Conservation (phyloP, 1,140 invertebrate species). For the Pseudoatta argentina region DNA sequence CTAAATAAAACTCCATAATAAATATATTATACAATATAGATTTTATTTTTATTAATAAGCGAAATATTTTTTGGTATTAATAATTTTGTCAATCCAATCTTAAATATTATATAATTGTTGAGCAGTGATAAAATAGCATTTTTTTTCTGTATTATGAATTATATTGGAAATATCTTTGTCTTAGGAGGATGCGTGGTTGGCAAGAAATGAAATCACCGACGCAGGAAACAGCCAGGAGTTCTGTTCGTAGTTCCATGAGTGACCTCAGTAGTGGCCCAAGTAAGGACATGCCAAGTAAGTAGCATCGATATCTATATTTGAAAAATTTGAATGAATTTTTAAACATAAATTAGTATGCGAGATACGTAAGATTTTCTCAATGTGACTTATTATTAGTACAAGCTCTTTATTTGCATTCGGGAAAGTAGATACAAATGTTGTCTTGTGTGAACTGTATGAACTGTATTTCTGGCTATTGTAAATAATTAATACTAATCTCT, state of each 20-base stretch:
- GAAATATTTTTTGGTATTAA: not conserved
- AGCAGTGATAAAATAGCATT: not conserved
- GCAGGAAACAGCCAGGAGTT: conserved; percentile 85
- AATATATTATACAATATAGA: conserved; percentile 13
- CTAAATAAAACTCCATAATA: not conserved
- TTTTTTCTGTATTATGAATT: not conserved
- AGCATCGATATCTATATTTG: conserved; percentile 38
- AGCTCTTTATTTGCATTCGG: not conserved
- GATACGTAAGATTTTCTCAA: not conserved
- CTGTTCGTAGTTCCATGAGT: conserved; percentile 85
- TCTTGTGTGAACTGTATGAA: not conserved
- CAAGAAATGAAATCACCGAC: conserved; percentile 82
- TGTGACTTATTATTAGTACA: not conserved
- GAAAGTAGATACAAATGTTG: not conserved
- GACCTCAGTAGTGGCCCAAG: conserved; percentile 84
- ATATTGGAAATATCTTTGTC: conserved; percentile 46
- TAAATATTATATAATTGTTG: not conserved
- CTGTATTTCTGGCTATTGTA: not conserved
- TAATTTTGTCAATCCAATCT: not conserved
- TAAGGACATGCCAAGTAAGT: conserved; percentile 84
- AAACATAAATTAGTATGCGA: not conserved
- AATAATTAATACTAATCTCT: not conserved
- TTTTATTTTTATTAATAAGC: conserved; percentile 7
- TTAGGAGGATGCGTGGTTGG: conserved; percentile 81
- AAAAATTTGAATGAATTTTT: not conserved